Percentiles rank a stretch among this genome's conserved stretches.
Conservation (phyloP, 2,888 invertebrate genomes). For the Meteorus colon region DNA sequence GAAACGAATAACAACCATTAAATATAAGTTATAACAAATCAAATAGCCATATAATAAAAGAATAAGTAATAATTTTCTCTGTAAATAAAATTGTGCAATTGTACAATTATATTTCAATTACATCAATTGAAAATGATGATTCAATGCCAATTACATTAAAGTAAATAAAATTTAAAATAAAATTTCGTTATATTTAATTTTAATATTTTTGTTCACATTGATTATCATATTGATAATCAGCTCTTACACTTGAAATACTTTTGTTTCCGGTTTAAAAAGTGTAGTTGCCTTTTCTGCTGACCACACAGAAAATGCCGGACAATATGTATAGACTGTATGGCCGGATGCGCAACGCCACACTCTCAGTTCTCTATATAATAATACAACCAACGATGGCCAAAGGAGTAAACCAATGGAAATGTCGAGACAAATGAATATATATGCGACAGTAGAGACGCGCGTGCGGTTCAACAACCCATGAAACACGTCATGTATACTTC, state of each 20-base stretch:
- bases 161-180: not conserved
- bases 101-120: too few species aligned
- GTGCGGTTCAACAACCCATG: conserved; percentile 53
- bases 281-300: conserved; percentile 27
- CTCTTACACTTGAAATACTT: conserved; percentile 14
- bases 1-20: not conserved
- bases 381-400: conserved; percentile 46
- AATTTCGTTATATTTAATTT: not conserved
- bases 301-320: conserved; percentile 50
- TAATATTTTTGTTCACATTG: not conserved
- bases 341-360: conserved; percentile 52
- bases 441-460: not conserved
- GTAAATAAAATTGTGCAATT: not conserved
- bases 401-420: conserved; percentile 43
- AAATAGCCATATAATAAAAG: not conserved
- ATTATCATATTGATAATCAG: not conserved
- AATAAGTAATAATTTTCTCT: not conserved
- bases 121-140: too few species aligned
- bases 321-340: conserved; percentile 45
- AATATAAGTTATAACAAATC: not conserved
- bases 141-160: too few species aligned
- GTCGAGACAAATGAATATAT: not conserved
- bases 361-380: conserved; percentile 13
- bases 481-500: not conserved
- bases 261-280: conserved; percentile 4